phyloP scores from a whole-genome alignment of 1,140 invertebrate species.

The Magallana angulata region DNA sequence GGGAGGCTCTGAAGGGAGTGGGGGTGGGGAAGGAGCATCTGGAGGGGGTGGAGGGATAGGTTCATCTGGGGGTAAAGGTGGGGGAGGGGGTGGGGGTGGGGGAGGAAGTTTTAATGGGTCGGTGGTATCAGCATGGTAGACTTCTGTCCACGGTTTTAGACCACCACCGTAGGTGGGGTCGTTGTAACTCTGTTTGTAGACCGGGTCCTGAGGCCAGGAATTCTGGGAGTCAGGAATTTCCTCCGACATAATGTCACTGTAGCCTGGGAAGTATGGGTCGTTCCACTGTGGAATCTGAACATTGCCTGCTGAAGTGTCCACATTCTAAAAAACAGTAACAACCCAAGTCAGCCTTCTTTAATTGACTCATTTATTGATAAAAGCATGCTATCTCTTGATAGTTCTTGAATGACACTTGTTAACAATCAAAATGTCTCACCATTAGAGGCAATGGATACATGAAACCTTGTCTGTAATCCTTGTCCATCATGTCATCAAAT shows the following conservation, averaged over 20 bases:
- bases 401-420: background rate
- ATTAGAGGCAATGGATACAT: background rate
- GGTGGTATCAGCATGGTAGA: slow-evolving; percentile 11
- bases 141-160: background rate
- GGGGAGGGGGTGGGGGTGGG: slow-evolving; percentile 45
- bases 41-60: slow-evolving; percentile 56
- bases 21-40: slow-evolving; percentile 53
- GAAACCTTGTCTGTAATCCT: slow-evolving; percentile 3
- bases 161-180: background rate
- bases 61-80: slow-evolving; percentile 50
- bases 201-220: background rate
- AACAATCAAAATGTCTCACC: background rate
- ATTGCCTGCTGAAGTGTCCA: background rate
- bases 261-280: background rate
- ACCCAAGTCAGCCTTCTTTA: background rate
- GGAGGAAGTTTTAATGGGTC: slow-evolving; percentile 39
- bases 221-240: background rate
- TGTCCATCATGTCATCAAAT: background rate
- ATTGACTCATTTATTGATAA: background rate
- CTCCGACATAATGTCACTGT: background rate
- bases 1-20: slow-evolving; percentile 48
- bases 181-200: background rate
- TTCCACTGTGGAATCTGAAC: background rate
- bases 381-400: background rate
- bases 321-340: background rate